Base-by-base conservation (phyloP, 2,888 invertebrate genomes). In the Pharmacophagus antenor region DNA sequence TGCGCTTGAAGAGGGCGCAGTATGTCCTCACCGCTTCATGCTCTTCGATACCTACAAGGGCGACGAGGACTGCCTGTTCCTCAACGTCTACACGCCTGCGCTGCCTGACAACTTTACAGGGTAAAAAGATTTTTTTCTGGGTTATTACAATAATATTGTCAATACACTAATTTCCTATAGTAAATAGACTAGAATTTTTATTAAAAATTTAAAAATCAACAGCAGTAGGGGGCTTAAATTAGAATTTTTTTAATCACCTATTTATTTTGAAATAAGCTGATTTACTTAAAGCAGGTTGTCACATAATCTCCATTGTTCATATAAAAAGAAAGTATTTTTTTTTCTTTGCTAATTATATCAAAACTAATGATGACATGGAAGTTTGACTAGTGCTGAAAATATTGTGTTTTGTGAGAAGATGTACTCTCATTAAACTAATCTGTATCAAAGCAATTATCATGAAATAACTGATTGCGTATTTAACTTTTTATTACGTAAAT, bases 81-180 rank as follows among this genome's bases (percentile, higher is more conserved):
- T 95, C 20, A 95, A 95, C 68, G 93, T 95, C 0, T 95, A 94
- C 74, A 90, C 93, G n/a, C 93, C 94, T 0, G 88, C 88, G 27
- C 75, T 93, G 58, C 91, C 91, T 44, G 89, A 90, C 64, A 84
- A 79, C 58, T 73, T 85, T 31, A 73, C 79, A 64, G 88, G 88
- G 91, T 91, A 79, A 78, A 44, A 2, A 0, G 23, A 49, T 3
- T 37, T n/a, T 15, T 5, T 4, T 37, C 15, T 31, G n/a, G n/a
- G n/a, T n/a, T 31, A 37, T 37, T n/a, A 37, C 15, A n/a, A 37
- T 8, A 37, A 37, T 4, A 37, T 5, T n/a, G 4, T 37, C 1
- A n/a, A n/a, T 1, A 37, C 15, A 37, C 8, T 37, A 10, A 31
- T 2, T 31, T 31, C 0, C 8, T 37, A n/a, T 6, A n/a, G 4